A percentile compares a stretch with the other conserved stretches of the same genome.
Conservation (phyloP, 2,113 vertebrate species). For the Eptesicus fuscus region DNA sequence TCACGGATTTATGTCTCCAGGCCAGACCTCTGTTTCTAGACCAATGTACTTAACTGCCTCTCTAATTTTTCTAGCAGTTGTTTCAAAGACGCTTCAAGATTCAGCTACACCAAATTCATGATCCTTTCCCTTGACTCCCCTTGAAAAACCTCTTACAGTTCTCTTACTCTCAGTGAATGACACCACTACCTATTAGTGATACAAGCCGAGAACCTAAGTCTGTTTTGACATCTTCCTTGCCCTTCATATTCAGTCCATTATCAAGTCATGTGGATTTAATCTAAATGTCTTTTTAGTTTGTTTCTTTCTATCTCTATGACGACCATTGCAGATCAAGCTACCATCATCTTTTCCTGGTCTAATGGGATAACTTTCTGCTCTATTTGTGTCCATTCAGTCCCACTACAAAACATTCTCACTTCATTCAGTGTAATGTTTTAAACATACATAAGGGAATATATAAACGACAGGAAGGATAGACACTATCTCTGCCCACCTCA, state of each 20-base stretch:
- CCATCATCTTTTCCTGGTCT: neutral
- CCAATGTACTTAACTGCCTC: neutral
- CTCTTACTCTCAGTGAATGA: neutral
- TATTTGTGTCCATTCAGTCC: neutral
- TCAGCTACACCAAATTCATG: neutral
- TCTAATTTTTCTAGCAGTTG: neutral
- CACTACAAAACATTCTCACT: neutral
- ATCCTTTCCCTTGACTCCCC: neutral
- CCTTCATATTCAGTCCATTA: neutral
- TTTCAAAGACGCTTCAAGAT: constrained; percentile 20
- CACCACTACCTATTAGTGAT: neutral
- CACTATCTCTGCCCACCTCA: neutral
- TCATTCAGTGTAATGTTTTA: neutral
- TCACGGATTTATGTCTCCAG: neutral
- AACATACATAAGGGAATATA: neutral
- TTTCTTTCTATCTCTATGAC: neutral
- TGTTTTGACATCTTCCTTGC: neutral
- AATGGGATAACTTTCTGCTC: neutral
- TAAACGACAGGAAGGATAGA: neutral
- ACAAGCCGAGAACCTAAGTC: neutral
- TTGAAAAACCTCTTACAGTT: neutral
- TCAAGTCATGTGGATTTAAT: neutral
- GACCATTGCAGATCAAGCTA: neutral
- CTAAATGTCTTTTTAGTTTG: neutral
- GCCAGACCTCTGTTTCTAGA: neutral